Conservation (phyloP, 1,140 invertebrate species). For the Charaxes varanes region DNA sequence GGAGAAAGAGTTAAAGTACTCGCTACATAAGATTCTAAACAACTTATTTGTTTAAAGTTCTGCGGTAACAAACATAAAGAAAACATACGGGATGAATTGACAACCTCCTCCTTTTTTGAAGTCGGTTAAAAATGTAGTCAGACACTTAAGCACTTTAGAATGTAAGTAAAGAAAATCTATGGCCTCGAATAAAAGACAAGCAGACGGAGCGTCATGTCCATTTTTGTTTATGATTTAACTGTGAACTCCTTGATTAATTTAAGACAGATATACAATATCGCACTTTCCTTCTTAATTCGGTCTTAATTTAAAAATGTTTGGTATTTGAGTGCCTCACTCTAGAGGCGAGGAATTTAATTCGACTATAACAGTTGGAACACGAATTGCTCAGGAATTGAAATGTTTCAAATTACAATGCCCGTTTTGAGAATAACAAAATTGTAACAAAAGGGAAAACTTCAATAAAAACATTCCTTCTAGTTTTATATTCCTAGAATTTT, state of each 20-base stretch:
- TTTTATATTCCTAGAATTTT: background rate
- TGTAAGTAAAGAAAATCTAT: too few relatives aligned
- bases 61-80: too few relatives aligned
- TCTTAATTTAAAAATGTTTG: slow-evolving; percentile 21
- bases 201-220: too few relatives aligned
- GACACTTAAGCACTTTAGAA: too few relatives aligned
- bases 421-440: slow-evolving; percentile 16
- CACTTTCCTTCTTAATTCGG: slow-evolving; percentile 10
- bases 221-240: too few relatives aligned
- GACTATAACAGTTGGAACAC: slow-evolving; percentile 25
- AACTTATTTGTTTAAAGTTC: too few relatives aligned
- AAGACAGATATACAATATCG: background rate
- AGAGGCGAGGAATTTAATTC: slow-evolving; percentile 33
- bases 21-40: too few relatives aligned
- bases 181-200: too few relatives aligned
- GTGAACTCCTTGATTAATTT: background rate
- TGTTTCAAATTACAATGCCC: slow-evolving; percentile 28
- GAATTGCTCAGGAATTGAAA: slow-evolving; percentile 31
- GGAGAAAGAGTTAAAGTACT: too few relatives aligned
- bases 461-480: slow-evolving; percentile 7
- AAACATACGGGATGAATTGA: too few relatives aligned
- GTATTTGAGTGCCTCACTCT: slow-evolving; percentile 17
- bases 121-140: too few relatives aligned
- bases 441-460: slow-evolving; percentile 10
- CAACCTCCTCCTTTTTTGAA: too few relatives aligned